Conservation (phyloP, 2,797 vertebrate species). For the Hippoglossus hippoglossus region DNA sequence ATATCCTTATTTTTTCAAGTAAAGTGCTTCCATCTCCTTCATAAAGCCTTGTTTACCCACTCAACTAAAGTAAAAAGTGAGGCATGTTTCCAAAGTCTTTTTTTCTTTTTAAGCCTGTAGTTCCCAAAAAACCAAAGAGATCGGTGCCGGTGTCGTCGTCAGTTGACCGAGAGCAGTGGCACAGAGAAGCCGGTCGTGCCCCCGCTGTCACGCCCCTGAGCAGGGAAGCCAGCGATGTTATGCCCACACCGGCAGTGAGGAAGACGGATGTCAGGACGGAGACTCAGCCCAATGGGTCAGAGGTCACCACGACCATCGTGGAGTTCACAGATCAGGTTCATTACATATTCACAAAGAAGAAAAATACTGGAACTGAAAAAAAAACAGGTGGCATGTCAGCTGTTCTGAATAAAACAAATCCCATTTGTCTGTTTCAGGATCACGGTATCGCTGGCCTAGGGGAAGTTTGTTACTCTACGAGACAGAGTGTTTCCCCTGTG, state of each 20-base stretch:
- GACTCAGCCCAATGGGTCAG: conserved; percentile 85
- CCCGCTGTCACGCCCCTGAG: conserved; percentile 65
- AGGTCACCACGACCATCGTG: conserved; percentile 84
- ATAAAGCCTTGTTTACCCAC: neutral
- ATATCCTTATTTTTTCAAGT: neutral
- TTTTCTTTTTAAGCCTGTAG: conserved; percentile 72
- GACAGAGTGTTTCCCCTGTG: conserved; percentile 85
- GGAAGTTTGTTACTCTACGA: conserved; percentile 80
- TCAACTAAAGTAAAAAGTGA: neutral
- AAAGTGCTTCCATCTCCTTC: neutral
- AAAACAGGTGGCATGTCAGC: too few species aligned
- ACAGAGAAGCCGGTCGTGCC: conserved; percentile 76
- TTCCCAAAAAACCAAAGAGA: conserved; percentile 86
- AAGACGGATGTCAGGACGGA: conserved; percentile 88
- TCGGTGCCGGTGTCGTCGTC: conserved; percentile 81
- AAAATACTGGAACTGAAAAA: neutral
- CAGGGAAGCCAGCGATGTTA: conserved; percentile 79
- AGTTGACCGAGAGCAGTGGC: conserved; percentile 76
- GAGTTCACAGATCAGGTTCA: conserved; percentile 87
- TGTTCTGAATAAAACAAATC: neutral
- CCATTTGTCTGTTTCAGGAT: conserved; percentile 74
- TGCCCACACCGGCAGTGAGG: conserved; percentile 75
- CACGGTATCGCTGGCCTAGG: conserved; percentile 74
- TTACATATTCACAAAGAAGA: neutral
- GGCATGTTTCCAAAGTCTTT: neutral